Evolutionary conservation across 1,140 invertebrate genomes (phyloP), one percentile per base, ranked within the genome.

Genomic region (Solenopsis invicta): DNA sequence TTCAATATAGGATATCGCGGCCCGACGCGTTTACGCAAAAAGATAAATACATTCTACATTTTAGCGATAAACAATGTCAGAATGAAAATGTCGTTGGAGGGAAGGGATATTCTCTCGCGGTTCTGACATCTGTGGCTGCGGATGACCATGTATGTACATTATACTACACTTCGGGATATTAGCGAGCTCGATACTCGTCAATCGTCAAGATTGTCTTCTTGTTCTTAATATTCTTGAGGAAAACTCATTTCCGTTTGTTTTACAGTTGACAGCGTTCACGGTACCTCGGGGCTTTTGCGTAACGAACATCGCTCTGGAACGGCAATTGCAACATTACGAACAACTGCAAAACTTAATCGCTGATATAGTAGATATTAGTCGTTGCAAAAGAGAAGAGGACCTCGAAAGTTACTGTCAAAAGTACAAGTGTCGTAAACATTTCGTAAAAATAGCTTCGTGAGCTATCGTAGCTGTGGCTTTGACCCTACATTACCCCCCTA

Each of bases 51-150:
- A 93, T 96, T 54, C 76, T 96, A 2, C 64, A 88, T 0, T 96
- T 97, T n/a, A 21, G 74, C 12, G 88, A 93, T 13, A 67, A 62
- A 34, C 67, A 88, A 54, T 93, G 92, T 24, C 91, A 89, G 80
- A 90, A 91, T 45, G 91, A 92, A 76, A 86, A 54, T n/a, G n/a
- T 97, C n/a, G 97, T 97, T 0, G 97, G 97, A 1, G 97, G 97
- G 1, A 98, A 98, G 94, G 97, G 97, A 45, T 96, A 96, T 12
- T 97, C 97, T 2, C 93, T 98, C 9, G 97, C 97, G 2, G 89
- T 97, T 16, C 92, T 98, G 37, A 94, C 95, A 4, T 95, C 96
- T 0, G 91, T 96, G 41, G 91, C 94, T 8, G n/a, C n/a, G n/a
- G 82, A 93, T 61, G 89, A 96, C 89, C n/a, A n/a, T n/a, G 96